These are phyloP conservation scores for Lithobates pipiens DNA, from an alignment of 2,797 vertebrate species.

Conservation along the genomic window DNA sequence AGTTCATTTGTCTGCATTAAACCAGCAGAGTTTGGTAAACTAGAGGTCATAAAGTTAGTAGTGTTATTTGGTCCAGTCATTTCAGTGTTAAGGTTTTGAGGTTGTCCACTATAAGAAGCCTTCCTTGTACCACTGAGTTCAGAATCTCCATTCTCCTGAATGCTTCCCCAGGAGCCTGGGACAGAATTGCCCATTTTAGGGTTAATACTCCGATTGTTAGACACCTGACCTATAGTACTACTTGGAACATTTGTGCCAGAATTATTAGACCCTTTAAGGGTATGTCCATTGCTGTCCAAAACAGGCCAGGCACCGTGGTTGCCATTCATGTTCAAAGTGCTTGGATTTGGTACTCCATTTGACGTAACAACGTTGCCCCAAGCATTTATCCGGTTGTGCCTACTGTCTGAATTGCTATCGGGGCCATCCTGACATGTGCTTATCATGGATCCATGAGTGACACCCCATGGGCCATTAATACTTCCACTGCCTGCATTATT, in stretches of 20 bases:
- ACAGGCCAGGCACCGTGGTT: constrained; percentile 94
- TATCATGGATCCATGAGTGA: constrained; percentile 79
- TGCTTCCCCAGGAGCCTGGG: constrained; percentile 88
- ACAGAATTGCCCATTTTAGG: constrained; percentile 83
- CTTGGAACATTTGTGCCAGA: constrained; percentile 90
- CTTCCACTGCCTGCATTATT: constrained; percentile 91
- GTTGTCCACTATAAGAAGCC: constrained; percentile 92
- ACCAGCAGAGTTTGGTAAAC: constrained; percentile 97
- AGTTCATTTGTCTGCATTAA: constrained; percentile 88
- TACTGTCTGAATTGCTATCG: constrained; percentile 83
- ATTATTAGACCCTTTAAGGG: constrained; percentile 85
- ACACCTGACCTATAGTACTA: constrained; percentile 86
- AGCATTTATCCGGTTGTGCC: constrained; percentile 84
- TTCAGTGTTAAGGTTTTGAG: constrained; percentile 97
- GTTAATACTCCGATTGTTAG: constrained; percentile 84
- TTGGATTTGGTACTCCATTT: constrained; percentile 91
- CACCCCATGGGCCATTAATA: constrained; percentile 84
- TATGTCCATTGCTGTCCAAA: constrained; percentile 88
- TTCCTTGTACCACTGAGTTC: constrained; percentile 94
- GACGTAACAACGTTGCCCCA: constrained; percentile 90
- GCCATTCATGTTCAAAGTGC: constrained; percentile 95
- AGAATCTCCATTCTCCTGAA: constrained; percentile 87
- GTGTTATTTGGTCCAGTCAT: constrained; percentile 99
- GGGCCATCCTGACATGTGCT: constrained; percentile 86
- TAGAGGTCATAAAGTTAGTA: constrained; percentile 99